Evolutionary conservation across 2,888 invertebrate species (phyloP), one percentile per base, ranked within the genome.

Genomic region (Nymphalis polychloros): DNA sequence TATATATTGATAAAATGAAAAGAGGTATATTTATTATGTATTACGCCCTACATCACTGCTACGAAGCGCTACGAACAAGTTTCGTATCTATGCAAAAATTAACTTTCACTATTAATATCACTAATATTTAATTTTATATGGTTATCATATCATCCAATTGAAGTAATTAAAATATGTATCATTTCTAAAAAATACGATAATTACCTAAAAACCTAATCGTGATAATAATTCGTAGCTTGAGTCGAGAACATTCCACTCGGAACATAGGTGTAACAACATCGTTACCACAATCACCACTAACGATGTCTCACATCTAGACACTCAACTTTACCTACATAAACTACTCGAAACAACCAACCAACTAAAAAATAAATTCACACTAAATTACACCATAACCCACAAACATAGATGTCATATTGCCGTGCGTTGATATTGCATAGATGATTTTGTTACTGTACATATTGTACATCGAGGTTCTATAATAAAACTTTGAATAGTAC

Each of bases 261-360:
- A 50, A 62, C 55, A 62, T 60, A 71, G 67, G 67, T 71, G 68
- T 73, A 73, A 73, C 73, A 67, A 73, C 72, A 59, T 77, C 75
- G 77, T 75, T 77, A 74, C 81, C 80, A 72, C 82, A 80, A 78
- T 77, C 77, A 74, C 68, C 76, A 68, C 76, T 81, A 80, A 82
- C 77, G 82, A 81, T 69, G 78, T 79, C 73, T 70, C 69, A 63
- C 67, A 62, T 63, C 53, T 31, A 55, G 53, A 63, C 69, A 67
- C 72, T 68, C 50, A 55, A 63, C 72, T 63, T 72, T 70, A 63
- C 72, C 59, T 67, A 68, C 70, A 67, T 61, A 70, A 68, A 68
- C 67, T 64, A 70, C 64, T 62, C 63, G 27, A 57, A 50, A 70
- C 47, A 69, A 4, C 35, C 19, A 35, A 65, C 62, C 8, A 23